phyloP scores from a whole-genome alignment of 64 coral and sea anemone genomes.

The Acropora yongei region DNA sequence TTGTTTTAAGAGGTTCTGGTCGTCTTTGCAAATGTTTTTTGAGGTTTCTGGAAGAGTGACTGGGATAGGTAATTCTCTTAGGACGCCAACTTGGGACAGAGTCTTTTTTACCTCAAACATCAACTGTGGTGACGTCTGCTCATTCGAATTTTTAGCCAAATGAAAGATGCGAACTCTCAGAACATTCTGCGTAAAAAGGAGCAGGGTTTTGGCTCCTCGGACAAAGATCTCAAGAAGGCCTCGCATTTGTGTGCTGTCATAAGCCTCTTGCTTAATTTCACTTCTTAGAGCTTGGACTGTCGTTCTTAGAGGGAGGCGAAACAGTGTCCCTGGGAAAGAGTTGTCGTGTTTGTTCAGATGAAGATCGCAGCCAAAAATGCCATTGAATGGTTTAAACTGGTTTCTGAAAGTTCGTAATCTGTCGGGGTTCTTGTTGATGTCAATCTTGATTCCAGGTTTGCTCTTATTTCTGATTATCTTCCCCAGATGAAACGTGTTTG shows the following conservation, averaged over 20 bases:
- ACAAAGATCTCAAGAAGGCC: constrained; percentile 64
- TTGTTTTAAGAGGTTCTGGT: constrained; percentile 63
- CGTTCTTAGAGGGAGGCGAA: constrained; percentile 83
- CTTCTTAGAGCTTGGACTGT: constrained; percentile 73
- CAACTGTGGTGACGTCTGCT: constrained; percentile 38
- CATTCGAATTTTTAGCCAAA: constrained; percentile 28
- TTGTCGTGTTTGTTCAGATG: constrained; percentile 34
- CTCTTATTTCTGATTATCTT: constrained; percentile 69
- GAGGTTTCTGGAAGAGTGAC: constrained; percentile 46
- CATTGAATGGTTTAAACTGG: constrained; percentile 86
- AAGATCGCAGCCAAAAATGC: constrained; percentile 84
- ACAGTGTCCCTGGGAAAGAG: constrained; percentile 72
- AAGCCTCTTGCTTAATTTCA: constrained; percentile 77
- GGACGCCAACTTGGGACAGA: background rate
- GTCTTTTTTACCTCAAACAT: constrained; percentile 69
- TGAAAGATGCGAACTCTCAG: constrained; percentile 49
- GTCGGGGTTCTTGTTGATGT: constrained; percentile 49
- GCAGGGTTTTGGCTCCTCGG: constrained; percentile 58
- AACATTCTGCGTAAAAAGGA: constrained; percentile 88
- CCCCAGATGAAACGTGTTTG: constrained; percentile 73
- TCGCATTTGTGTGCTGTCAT: constrained; percentile 59
- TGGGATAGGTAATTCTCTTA: constrained; percentile 13
- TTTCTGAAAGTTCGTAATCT: constrained; percentile 49
- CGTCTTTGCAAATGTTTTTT: constrained; percentile 11
- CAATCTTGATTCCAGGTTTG: constrained; percentile 64